phyloP scores from a whole-genome alignment of 2,113 vertebrate genomes.

The Mormoops blainvillei region DNA sequence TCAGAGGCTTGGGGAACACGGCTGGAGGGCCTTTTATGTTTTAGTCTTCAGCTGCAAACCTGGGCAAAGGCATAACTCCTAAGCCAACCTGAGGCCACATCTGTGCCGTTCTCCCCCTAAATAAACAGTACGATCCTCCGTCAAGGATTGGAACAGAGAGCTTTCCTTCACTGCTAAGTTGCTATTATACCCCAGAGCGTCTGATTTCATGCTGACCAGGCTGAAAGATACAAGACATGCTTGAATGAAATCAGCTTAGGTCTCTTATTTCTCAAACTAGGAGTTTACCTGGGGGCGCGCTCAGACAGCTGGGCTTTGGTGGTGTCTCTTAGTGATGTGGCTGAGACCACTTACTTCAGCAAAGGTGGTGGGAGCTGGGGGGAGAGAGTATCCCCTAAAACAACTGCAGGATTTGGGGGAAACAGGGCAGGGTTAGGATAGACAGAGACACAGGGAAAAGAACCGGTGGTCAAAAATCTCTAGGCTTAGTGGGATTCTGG shows the following conservation, averaged over 20 bases:
- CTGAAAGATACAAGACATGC: background rate
- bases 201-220: conserved; percentile 1
- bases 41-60: conserved; percentile 46
- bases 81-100: conserved; percentile 37
- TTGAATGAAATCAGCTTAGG: background rate
- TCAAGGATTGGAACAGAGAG: background rate
- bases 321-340: background rate
- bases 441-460: background rate
- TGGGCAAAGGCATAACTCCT: background rate
- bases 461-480: background rate
- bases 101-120: background rate
- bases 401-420: background rate
- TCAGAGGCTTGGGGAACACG: background rate
- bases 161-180: background rate
- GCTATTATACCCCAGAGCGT: background rate
- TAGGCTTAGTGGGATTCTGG: background rate
- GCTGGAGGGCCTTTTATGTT: background rate
- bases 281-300: background rate
- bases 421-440: background rate
- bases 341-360: background rate
- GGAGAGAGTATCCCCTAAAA: background rate
- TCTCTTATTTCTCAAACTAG: background rate
- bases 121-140: conserved; percentile 10
- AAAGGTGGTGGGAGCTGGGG: background rate
- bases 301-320: background rate